These are phyloP conservation scores for Drosophila ohnishii DNA, from an alignment of 1,140 invertebrate genomes.

Conservation along the genomic window DNA sequence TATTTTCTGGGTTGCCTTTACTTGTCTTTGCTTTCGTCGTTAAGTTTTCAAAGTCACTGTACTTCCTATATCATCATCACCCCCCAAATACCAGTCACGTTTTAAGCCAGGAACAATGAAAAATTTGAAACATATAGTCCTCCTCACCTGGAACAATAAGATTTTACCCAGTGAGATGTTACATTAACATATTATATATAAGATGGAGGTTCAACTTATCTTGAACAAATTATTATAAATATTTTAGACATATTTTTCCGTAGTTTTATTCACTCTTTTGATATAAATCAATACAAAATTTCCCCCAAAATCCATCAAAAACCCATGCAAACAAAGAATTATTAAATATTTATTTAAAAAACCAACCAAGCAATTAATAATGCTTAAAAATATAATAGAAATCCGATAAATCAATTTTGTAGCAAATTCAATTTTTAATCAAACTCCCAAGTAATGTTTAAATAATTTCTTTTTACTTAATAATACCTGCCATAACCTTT, in stretches of 20 bases:
- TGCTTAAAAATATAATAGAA: background rate
- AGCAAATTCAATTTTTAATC: no score
- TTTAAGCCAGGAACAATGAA: conserved; percentile 1
- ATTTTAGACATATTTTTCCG: background rate
- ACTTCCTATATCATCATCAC: conserved; percentile 1
- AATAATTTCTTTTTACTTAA: background rate
- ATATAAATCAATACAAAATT: background rate
- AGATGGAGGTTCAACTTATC: no score
- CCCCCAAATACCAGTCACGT: background rate
- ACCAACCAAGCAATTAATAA: background rate
- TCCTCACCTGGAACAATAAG: conserved; percentile 1
- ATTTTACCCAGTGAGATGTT: background rate
- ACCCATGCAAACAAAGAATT: background rate
- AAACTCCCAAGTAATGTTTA: background rate
- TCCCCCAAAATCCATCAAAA: background rate
- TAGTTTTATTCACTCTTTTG: background rate
- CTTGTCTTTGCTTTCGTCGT: conserved; percentile 17
- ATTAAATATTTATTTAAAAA: background rate
- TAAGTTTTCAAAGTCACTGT: conserved; percentile 24
- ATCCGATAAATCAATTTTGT: no score
- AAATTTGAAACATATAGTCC: background rate
- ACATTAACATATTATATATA: background rate
- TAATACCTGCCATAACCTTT: background rate
- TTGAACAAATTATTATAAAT: background rate
- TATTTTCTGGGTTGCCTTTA: conserved; percentile 7